phyloP scores from a whole-genome alignment of 2,888 invertebrate genomes.

The Drosophila mayaguana region DNA sequence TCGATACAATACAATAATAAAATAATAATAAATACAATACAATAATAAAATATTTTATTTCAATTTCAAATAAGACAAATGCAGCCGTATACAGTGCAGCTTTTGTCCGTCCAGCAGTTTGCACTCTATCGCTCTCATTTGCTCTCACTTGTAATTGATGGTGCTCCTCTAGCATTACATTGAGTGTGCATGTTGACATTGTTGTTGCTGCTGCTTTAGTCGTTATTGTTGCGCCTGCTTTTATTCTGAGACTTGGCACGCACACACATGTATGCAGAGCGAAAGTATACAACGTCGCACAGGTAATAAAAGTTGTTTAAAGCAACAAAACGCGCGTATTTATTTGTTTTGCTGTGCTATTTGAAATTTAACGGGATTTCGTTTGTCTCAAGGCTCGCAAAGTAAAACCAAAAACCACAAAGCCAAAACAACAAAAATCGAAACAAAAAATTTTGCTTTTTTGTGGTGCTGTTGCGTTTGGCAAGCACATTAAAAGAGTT shows the following conservation, averaged over 20 bases:
- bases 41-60: neutral
- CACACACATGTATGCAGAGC: conserved; percentile 10
- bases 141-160: conserved; percentile 2
- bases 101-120: neutral
- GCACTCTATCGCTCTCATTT: neutral
- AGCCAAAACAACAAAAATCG: conserved; percentile 8
- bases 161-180: conserved; percentile 7
- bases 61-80: conserved; percentile 1
- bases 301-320: conserved; percentile 79
- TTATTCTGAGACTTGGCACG: conserved; percentile 18
- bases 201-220: conserved; percentile 15
- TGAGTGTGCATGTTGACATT: conserved; percentile 38
- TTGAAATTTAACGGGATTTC: conserved; percentile 65
- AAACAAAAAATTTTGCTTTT: conserved; percentile 26
- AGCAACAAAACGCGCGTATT: conserved; percentile 66
- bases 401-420: conserved; percentile 48
- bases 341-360: conserved; percentile 62
- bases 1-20: neutral
- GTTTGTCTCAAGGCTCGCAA: conserved; percentile 68
- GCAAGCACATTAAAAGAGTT: conserved; percentile 48
- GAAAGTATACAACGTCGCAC: conserved; percentile 38
- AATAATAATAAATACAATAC: neutral
- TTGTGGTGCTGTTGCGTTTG: conserved; percentile 34
- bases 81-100: neutral
- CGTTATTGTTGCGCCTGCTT: neutral